Base-by-base conservation (phyloP, 1,140 invertebrate species). In the Gonatopus flavifemur region DNA sequence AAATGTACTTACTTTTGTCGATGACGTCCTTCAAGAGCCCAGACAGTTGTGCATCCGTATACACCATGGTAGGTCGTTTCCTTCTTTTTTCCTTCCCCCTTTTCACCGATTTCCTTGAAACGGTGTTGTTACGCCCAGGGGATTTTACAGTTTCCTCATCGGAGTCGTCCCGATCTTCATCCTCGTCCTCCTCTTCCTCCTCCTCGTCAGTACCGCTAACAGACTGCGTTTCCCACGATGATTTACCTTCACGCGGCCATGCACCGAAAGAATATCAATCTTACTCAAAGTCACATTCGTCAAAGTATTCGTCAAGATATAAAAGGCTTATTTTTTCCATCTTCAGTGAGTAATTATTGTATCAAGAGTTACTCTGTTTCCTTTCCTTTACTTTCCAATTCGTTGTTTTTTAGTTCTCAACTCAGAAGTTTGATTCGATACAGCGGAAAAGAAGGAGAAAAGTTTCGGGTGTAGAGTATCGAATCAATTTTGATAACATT, bases 11-110 rank as follows among this genome's bases (percentile, higher is more conserved):
- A 77, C 75, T 55, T 45, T 64, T 67, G 16, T 55, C 60, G 55
- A 77, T 72, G 39, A 76, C 69, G 48, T 76, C 68, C 49, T 69
- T 78, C 38, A 78, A 38, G 43, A 78, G 62, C 31, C 70, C 72
- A 24, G 64, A 67, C 56, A 78, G 64, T 60, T 78, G 72, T 48
- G 62, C 69, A 62, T 76, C 67, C 33, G 72, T 64, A 54, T 78
- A 78, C 44, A 70, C 55, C 21, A 74, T 64, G 20, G 62, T 42
- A 3, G 51, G 43, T 25, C 58, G 58, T 45, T 64, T 67, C 35
- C 28, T 59, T 38, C 33, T 59, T 31, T 51, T 59, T 30, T 59
- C 57, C 20, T 43, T 43, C 13, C 38, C 39, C 51, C 49, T 49
- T 33, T 63, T 59, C 49, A 28, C 45, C 19, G 52, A 35, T 50